Base-by-base conservation (phyloP, 2,797 vertebrate species). In the Brachyalestes nurse region DNA sequence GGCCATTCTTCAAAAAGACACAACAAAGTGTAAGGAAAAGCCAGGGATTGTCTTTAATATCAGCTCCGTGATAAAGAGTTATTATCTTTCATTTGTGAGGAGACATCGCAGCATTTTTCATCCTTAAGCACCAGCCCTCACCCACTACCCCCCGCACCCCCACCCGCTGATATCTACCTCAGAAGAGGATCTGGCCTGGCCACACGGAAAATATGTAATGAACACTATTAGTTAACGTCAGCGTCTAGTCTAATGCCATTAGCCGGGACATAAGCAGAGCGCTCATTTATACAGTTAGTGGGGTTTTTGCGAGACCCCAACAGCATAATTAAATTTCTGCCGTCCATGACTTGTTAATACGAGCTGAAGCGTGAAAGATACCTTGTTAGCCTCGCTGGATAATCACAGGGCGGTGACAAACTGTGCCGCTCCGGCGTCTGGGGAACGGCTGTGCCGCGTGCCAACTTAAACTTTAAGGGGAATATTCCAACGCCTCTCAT, bases 321-420 rank as follows among this genome's bases (percentile, higher is more conserved):
- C 93, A 90, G 90, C 94, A 92, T 94, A 96, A 96, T 96, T 95
- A 93, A 90, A 94, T 93, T 89, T 89, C 86, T 89, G 7, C 82
- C 91, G 84, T 85, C 87, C 88, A 89, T 90, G 89, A 90, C 83
- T 90, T 75, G 86, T 94, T 94, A 94, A 92, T 90, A 91, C 87
- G 87, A 90, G 89, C 78, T 82, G 89, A 87, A 87, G 88, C 84
- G 0, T 91, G 90, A 89, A 87, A 82, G 88, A 86, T 89, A 86
- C 87, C 91, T 91, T 87, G 87, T 92, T 93, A 90, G 90, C 89
- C 84, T 83, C 83, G 47, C 66, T 80, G 86, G 84, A 77, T 89
- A 91, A 93, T 93, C 73, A 89, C 91, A 89, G 85, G 51, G 47
- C 58, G 60, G 58, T 76, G 82, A 82, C 67, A 81, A 84, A 81